Percentiles rank a stretch among this genome's conserved stretches.
phyloP scores from a whole-genome alignment of 1,140 invertebrate species.

The Drosophila tristis region DNA sequence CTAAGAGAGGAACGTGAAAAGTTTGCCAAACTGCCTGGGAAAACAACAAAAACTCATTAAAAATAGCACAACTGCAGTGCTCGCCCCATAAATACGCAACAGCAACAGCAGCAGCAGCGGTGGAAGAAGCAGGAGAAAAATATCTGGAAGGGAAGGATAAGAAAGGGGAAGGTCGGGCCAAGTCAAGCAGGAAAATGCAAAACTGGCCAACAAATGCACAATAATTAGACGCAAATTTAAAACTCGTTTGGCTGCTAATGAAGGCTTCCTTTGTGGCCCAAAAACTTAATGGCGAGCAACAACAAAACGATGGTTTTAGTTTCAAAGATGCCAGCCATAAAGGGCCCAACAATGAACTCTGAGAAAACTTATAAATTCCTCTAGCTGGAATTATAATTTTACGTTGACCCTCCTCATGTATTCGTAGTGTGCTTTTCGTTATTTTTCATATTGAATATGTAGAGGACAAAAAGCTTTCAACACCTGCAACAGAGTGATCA shows the following conservation, averaged over 20 bases:
- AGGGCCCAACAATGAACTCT: neutral
- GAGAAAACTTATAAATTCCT: too few species aligned
- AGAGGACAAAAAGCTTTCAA: too few species aligned
- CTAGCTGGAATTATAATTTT: too few species aligned
- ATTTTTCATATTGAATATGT: too few species aligned
- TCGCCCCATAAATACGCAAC: conserved; percentile 65
- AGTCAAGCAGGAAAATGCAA: conserved; percentile 58
- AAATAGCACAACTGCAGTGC: conserved; percentile 72
- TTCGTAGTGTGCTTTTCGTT: too few species aligned
- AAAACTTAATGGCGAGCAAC: conserved; percentile 14
- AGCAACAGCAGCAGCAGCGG: conserved; percentile 10
- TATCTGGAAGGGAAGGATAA: neutral
- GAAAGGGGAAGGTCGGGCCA: neutral
- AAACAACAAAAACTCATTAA: conserved; percentile 79
- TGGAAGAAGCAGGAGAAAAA: conserved; percentile 1
- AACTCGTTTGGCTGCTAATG: conserved; percentile 61
- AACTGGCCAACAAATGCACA: conserved; percentile 68
- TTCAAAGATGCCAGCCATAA: conserved; percentile 8
- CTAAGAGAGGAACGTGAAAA: conserved; percentile 16
- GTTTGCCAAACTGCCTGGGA: conserved; percentile 30
- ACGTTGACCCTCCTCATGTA: too few species aligned
- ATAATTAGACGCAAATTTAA: conserved; percentile 74
- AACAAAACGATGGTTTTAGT: neutral
- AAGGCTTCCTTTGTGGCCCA: conserved; percentile 42
- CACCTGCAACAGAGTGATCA: too few species aligned